phyloP scores from a whole-genome alignment of 2,888 invertebrate species.

The Cheilosia grossa region DNA sequence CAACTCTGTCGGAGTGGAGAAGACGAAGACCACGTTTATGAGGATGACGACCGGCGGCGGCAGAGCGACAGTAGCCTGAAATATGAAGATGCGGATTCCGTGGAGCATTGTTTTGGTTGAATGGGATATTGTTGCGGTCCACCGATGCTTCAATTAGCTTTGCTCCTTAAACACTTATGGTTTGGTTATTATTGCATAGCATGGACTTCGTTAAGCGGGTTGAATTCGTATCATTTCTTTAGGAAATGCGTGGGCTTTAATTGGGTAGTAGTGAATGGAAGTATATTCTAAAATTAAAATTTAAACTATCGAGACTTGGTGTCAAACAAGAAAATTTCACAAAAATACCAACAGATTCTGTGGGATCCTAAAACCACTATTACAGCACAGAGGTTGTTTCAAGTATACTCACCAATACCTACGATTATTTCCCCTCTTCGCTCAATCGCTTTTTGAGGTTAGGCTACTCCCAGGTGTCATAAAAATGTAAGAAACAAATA shows the following conservation, averaged over 20 bases:
- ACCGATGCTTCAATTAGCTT: constrained; percentile 68
- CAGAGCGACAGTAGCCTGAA: constrained; percentile 43
- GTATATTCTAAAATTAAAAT: too few species aligned
- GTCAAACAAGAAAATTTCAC: too few species aligned
- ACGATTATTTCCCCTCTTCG: too few species aligned
- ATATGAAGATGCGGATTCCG: constrained; percentile 53
- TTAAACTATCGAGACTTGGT: too few species aligned
- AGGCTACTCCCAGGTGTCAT: too few species aligned
- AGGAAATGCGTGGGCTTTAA: background rate
- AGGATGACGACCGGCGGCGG: constrained; percentile 13
- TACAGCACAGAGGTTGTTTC: too few species aligned
- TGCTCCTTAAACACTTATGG: constrained; percentile 44
- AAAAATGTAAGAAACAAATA: too few species aligned
- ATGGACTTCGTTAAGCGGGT: background rate
- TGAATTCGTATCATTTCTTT: background rate
- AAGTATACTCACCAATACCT: too few species aligned
- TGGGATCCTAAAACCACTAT: too few species aligned
- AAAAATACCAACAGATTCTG: too few species aligned
- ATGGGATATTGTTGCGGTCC: constrained; percentile 61
- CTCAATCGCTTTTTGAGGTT: too few species aligned
- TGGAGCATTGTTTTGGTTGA: constrained; percentile 59
- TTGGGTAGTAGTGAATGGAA: too few species aligned
- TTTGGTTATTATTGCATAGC: constrained; percentile 20
- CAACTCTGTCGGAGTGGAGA: constrained; percentile 7
- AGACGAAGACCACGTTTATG: constrained; percentile 28